phyloP scores from a whole-genome alignment of 2,797 vertebrate species.

The Acipenser ruthenus region DNA sequence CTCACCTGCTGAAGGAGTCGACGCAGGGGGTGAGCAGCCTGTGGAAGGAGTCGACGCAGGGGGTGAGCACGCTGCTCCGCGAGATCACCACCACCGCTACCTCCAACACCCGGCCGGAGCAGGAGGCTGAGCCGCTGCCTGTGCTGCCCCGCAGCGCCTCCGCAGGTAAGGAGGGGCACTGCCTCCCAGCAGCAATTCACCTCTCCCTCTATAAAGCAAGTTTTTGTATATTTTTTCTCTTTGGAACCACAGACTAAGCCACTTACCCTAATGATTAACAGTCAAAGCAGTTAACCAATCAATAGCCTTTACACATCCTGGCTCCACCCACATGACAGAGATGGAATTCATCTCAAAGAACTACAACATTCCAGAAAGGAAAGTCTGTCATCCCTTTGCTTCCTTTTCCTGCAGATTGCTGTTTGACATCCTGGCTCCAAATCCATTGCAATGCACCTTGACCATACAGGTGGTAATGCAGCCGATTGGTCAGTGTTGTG shows the following conservation, averaged over 20 bases:
- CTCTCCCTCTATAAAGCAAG: not conserved
- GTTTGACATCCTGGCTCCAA: too few species aligned
- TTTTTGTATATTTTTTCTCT: not conserved
- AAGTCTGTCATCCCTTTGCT: too few species aligned
- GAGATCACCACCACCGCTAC: constrained; percentile 87
- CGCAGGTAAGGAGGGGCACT: constrained; percentile 44
- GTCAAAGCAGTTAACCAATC: too few species aligned
- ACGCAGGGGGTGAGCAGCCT: constrained; percentile 88
- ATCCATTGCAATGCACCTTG: too few species aligned
- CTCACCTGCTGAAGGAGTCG: constrained; percentile 87
- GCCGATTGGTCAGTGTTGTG: too few species aligned
- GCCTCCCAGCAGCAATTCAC: not conserved
- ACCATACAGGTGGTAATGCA: too few species aligned
- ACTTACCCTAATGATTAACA: too few species aligned
- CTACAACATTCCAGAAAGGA: too few species aligned
- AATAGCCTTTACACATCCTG: too few species aligned
- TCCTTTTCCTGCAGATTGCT: too few species aligned
- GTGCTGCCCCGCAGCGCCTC: constrained; percentile 71
- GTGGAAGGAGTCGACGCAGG: constrained; percentile 89
- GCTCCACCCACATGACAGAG: too few species aligned
- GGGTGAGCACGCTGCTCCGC: constrained; percentile 83
- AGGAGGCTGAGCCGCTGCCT: constrained; percentile 75
- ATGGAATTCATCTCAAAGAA: too few species aligned
- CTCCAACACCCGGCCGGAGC: constrained; percentile 70
- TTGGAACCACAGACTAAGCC: not conserved